These are phyloP conservation scores for Corythornis vintsioides DNA, from an alignment of 2,113 vertebrate species.

Conservation along the genomic window DNA sequence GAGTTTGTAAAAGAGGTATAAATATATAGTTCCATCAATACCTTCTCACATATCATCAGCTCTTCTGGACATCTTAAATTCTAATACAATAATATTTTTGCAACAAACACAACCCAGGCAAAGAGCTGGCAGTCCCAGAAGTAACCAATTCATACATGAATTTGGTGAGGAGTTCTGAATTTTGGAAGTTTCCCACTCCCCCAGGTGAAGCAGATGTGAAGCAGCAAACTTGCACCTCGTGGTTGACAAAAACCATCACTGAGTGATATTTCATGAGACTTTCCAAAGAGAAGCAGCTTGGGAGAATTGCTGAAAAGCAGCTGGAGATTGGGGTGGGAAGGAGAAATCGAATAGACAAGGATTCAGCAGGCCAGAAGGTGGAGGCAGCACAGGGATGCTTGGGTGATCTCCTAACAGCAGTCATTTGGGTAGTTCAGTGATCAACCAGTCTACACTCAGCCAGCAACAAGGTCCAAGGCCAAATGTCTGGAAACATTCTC, in stretches of 20 bases:
- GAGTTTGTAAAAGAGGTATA: constrained; percentile 16
- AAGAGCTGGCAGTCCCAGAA: neutral
- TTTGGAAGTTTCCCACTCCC: neutral
- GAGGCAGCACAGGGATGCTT: neutral
- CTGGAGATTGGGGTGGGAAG: neutral
- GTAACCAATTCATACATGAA: neutral
- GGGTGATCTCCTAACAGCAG: neutral
- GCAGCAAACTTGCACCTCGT: neutral
- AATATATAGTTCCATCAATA: constrained; percentile 6
- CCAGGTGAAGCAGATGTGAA: neutral
- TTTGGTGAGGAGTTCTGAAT: neutral
- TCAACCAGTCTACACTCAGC: neutral
- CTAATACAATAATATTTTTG: neutral
- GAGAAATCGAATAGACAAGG: neutral
- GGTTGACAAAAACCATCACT: neutral
- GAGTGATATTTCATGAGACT: neutral
- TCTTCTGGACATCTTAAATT: neutral
- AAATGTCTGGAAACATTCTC: neutral
- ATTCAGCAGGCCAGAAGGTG: neutral
- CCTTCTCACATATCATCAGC: neutral
- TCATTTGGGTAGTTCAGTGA: neutral
- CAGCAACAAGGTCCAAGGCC: neutral
- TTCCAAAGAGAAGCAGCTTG: neutral
- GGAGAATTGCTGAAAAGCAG: neutral
- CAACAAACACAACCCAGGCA: neutral